Percentiles rank a stretch among this genome's conserved stretches.
These are phyloP conservation scores for Anableps anableps DNA, from an alignment of 2,797 vertebrate genomes.

Conservation along the genomic window DNA sequence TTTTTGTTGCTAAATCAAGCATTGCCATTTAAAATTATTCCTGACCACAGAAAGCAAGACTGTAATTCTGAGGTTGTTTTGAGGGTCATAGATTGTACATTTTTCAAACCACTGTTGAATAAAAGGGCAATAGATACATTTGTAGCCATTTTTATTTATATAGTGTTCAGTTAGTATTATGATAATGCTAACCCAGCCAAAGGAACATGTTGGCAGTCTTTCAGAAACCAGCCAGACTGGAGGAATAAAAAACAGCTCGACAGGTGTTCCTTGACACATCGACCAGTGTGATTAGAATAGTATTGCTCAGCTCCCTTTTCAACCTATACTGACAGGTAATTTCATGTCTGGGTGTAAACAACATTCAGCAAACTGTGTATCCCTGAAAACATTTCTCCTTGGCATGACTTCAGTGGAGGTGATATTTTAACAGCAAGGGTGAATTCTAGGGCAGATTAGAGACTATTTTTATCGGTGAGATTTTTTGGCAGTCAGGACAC, in stretches of 20 bases:
- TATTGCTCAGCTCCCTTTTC: conserved; percentile 54
- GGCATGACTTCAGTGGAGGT: conserved; percentile 46
- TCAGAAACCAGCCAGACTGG: conserved; percentile 38
- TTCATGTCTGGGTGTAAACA: conserved; percentile 63
- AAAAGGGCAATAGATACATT: neutral
- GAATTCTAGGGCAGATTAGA: conserved; percentile 53
- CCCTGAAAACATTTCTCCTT: conserved; percentile 57
- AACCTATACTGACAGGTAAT: conserved; percentile 69
- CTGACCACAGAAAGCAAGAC: neutral
- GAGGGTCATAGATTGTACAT: neutral
- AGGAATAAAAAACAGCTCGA: conserved; percentile 32
- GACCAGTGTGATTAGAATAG: conserved; percentile 65
- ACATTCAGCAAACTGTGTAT: conserved; percentile 46
- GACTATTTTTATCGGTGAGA: conserved; percentile 39
- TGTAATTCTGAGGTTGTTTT: neutral
- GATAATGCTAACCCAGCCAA: neutral
- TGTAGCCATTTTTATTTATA: neutral
- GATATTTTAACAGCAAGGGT: conserved; percentile 49
- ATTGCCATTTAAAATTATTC: conserved; percentile 1
- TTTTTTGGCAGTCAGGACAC: conserved; percentile 30
- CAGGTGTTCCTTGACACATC: conserved; percentile 55
- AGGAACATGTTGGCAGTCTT: conserved; percentile 40
- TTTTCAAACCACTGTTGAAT: conserved; percentile 2
- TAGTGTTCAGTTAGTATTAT: neutral
- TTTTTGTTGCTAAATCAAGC: conserved; percentile 19